These are phyloP conservation scores for Darevskia mixta DNA, from an alignment of 2,797 vertebrate genomes.

Conservation along the genomic window DNA sequence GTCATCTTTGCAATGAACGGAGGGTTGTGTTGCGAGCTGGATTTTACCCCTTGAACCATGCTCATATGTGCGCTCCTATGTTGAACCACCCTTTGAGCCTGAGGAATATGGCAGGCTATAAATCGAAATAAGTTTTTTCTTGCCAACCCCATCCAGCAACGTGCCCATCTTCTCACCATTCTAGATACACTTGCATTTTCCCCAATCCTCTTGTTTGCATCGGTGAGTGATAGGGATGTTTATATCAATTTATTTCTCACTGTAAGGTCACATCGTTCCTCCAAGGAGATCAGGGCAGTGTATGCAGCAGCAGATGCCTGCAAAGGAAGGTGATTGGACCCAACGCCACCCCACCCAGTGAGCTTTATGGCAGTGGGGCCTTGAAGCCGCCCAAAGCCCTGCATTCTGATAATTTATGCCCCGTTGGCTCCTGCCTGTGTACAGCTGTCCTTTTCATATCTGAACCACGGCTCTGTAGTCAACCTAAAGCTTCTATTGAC, in stretches of 20 bases:
- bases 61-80: neutral
- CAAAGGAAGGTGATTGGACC: neutral
- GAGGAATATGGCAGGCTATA: too few species aligned
- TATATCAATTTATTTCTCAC: neutral
- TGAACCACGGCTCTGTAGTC: neutral
- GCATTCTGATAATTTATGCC: neutral
- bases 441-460: neutral
- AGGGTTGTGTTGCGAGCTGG: neutral
- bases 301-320: too few species aligned
- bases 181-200: neutral
- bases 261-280: neutral
- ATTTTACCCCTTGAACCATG: neutral
- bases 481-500: neutral
- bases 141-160: neutral
- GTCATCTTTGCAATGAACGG: neutral
- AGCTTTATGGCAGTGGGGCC: neutral
- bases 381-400: neutral
- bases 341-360: neutral
- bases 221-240: neutral
- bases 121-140: neutral
- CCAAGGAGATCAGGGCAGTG: neutral
- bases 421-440: too few species aligned
- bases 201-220: neutral
- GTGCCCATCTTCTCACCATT: neutral
- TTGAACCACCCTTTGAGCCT: neutral